Evolutionary conservation across 2,113 vertebrate species (phyloP).

Genomic region (Carettochelys insculpta): DNA sequence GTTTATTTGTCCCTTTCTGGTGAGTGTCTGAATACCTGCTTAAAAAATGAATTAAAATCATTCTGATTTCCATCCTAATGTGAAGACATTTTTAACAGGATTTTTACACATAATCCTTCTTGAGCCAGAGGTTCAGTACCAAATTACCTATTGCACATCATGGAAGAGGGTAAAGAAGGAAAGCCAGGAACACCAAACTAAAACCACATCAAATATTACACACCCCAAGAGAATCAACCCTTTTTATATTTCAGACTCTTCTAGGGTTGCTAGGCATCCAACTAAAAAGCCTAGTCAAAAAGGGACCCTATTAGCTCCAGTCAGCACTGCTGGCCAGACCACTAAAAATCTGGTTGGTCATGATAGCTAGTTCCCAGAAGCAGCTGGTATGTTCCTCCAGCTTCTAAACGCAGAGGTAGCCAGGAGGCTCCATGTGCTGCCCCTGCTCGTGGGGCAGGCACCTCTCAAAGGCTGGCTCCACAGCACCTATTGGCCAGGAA

Average conservation of each 20-base stretch:
- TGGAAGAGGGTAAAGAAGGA: background rate
- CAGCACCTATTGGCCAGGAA: too few relatives aligned
- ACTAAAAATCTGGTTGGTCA: too few relatives aligned
- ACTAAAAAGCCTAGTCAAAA: too few relatives aligned
- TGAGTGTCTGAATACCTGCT: background rate
- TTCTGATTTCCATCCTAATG: background rate
- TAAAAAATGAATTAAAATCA: background rate
- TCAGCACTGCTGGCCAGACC: too few relatives aligned
- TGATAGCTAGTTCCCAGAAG: too few relatives aligned
- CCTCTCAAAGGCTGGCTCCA: too few relatives aligned
- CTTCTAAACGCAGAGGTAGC: too few relatives aligned
- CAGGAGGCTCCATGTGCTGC: too few relatives aligned
- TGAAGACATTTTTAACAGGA: background rate
- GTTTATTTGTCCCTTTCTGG: background rate
- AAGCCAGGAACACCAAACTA: background rate
- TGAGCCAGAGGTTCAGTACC: background rate
- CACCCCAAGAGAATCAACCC: background rate
- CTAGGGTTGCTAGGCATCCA: background rate
- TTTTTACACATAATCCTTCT: background rate
- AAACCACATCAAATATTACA: background rate
- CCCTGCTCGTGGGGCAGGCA: too few relatives aligned
- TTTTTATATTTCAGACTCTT: background rate
- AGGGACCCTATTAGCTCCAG: too few relatives aligned
- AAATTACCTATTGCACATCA: background rate
- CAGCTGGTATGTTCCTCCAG: too few relatives aligned